These are phyloP conservation scores for Falco biarmicus DNA, from an alignment of 2,797 vertebrate species.

Conservation along the genomic window DNA sequence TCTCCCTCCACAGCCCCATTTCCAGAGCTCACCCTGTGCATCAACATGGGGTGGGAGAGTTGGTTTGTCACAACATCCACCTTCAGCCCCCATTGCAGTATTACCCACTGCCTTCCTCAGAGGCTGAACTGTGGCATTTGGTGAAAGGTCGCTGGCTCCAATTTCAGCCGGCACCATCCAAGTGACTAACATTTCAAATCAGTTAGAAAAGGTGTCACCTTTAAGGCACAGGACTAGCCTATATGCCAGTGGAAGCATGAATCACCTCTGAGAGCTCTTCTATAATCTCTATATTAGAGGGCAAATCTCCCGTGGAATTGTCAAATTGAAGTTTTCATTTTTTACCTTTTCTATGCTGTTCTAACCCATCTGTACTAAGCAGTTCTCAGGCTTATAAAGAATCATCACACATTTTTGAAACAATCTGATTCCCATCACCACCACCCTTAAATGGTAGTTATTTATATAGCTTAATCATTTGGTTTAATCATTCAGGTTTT, in stretches of 20 bases:
- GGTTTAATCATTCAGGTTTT: not conserved
- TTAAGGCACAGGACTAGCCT: not conserved
- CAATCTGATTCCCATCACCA: not conserved
- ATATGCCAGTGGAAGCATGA: not conserved
- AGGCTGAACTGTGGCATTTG: slow-evolving; percentile 72
- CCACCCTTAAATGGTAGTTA: not conserved
- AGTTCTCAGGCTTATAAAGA: not conserved
- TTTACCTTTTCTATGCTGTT: not conserved
- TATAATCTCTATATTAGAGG: not conserved
- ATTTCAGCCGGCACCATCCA: slow-evolving; percentile 39
- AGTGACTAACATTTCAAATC: slow-evolving; percentile 21
- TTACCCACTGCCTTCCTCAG: not conserved
- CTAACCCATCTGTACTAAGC: not conserved
- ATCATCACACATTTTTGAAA: not conserved
- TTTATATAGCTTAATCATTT: not conserved
- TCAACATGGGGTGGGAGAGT: rapidly evolving
- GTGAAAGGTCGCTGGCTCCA: slow-evolving; percentile 69
- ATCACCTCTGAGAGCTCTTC: not conserved
- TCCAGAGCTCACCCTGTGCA: not conserved
- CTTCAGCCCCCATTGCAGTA: not conserved
- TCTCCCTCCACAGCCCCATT: not conserved
- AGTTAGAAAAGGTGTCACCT: slow-evolving; percentile 3
- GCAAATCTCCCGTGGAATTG: not conserved
- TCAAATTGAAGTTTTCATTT: not conserved
- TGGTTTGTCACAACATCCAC: rapidly evolving